Conservation (phyloP, 2,113 vertebrate genomes). For the Columbina picui region DNA sequence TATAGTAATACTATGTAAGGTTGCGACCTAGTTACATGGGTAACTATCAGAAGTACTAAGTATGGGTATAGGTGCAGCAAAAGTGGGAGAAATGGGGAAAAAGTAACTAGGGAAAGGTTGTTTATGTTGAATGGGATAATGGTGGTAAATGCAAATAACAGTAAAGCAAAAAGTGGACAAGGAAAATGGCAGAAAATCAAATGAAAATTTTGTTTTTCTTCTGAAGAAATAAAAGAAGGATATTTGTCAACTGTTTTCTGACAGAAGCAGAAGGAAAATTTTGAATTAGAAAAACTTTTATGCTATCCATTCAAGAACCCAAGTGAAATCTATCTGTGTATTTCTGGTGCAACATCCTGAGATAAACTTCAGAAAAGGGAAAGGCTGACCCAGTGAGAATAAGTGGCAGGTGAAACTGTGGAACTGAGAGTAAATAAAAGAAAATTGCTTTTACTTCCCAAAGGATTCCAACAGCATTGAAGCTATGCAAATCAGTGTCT, state of each 20-base stretch:
- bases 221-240: not conserved
- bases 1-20: not conserved
- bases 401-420: slow-evolving; percentile 9
- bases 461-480: not conserved
- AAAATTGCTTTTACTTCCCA: slow-evolving; percentile 44
- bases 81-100: not conserved
- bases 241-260: not conserved
- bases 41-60: not conserved
- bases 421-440: slow-evolving; percentile 35
- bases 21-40: accelerated
- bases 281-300: not conserved
- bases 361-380: not conserved
- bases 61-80: not conserved
- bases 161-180: not conserved
- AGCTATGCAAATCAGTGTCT: slow-evolving; percentile 19
- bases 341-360: not conserved
- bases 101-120: not conserved
- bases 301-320: not conserved
- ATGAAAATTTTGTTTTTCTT: not conserved
- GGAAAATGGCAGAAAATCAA: not conserved
- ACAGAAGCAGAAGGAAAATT: not conserved
- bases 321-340: not conserved
- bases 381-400: not conserved
- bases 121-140: not conserved
- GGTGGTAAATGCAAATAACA: not conserved